Base-by-base conservation (phyloP, 1,140 invertebrate genomes). In the Zaprionus lachaisei region DNA sequence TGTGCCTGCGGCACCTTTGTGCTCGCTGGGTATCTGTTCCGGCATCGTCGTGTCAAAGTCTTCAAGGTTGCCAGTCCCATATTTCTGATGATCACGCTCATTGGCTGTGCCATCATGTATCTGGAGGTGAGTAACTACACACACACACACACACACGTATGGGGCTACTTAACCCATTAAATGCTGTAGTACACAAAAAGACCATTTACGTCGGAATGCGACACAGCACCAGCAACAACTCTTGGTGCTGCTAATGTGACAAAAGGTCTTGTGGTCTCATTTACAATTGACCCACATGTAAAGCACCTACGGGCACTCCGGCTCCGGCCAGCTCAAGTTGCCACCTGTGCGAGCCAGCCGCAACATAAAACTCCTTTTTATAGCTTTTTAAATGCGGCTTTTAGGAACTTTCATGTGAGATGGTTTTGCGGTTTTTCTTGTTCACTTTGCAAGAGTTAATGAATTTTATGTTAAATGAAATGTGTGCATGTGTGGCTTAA, bases 1-100 rank as follows among this genome's bases (percentile, higher is more conserved):
- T 98, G 97, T 91, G 96, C 96, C 12, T 93, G 96, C 44, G 95
- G 95, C 79, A 97, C 96, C 2, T 93, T 97, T 14, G 90, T 96
- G 9, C 93, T 98, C 17, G 96, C 97, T 15, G 94, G 95, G 28
- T 96, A 97, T 87, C 96, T 97, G 47, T 97, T 96, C 80, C 95
- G 96, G 73, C 96, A 97, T 85, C 94, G 96, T 94, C 92, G 96
- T 61, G 94, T 97, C 49, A 97, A 98, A 93, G 97, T 98, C 34
- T 98, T 98, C 92, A 96, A 98, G 81, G 96, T 97, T 1, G 97
- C 97, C 24, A 98, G 97, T 83, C 97, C 97, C 38, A 97, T 97
- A 69, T 98, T 98, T 93, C 94, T 98, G 58, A 95, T 96, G 79
- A 97, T 98, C 80, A 98, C 97, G 12, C 94, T 98, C 14, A 94